A percentile compares a stretch with the other conserved stretches of the same genome.
These are phyloP conservation scores for Leucoma salicis DNA, from an alignment of 2,888 invertebrate genomes.

Conservation along the genomic window DNA sequence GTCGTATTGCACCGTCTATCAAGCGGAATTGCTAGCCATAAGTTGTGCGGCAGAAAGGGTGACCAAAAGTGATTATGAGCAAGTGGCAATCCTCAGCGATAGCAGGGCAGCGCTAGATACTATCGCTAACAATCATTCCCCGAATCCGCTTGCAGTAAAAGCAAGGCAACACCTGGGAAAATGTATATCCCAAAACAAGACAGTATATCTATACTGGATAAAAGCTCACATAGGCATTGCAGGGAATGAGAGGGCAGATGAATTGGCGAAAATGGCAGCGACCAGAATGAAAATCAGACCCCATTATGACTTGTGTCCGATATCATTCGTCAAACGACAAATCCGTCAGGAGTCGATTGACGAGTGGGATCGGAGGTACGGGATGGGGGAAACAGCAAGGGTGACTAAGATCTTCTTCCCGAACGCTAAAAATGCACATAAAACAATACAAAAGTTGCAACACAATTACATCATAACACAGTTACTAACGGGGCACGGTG, in stretches of 20 bases:
- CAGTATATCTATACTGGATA: background rate
- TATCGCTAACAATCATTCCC: background rate
- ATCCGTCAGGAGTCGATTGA: background rate
- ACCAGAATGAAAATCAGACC: background rate
- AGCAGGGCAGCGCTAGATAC: background rate
- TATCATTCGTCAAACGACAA: background rate
- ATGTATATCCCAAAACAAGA: background rate
- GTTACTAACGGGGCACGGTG: constrained; percentile 3
- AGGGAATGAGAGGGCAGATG: background rate
- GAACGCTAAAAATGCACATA: background rate
- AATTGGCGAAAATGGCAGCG: background rate
- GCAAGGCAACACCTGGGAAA: background rate
- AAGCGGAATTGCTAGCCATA: background rate
- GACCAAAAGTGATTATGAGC: background rate
- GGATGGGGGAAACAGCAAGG: background rate
- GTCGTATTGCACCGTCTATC: background rate
- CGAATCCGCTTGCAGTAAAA: background rate
- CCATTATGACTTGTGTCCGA: background rate
- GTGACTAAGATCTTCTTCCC: background rate
- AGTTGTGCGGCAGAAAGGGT: background rate
- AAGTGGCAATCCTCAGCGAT: background rate
- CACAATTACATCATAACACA: background rate
- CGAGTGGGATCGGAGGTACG: background rate
- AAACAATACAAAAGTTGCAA: background rate
- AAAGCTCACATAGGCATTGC: background rate